Evolutionary conservation across 92 coral and sea anemone species (phyloP).

Genomic region (Paragorgia papillata): DNA sequence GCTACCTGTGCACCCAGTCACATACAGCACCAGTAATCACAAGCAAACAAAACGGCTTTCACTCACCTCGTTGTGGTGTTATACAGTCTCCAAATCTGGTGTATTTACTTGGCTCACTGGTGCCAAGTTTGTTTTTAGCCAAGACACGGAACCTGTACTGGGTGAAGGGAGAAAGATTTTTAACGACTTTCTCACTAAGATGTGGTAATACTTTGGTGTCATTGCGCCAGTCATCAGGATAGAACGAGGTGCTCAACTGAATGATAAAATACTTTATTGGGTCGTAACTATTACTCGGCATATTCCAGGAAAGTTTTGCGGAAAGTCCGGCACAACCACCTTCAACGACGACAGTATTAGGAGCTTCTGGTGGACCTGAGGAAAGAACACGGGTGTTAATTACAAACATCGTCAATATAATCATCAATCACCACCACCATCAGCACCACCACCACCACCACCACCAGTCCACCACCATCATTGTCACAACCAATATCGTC

Average conservation of each 20-base stretch:
- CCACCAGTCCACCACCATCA: no score
- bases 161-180: constrained; percentile 68
- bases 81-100: constrained; percentile 61
- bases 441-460: no score
- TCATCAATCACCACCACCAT: no score
- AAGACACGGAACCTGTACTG: constrained; percentile 73
- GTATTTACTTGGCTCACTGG: constrained; percentile 72
- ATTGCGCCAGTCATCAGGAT: constrained; percentile 44
- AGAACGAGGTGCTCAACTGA: constrained; percentile 63
- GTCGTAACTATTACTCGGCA: constrained; percentile 50
- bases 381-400: not conserved
- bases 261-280: constrained; percentile 75
- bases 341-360: constrained; percentile 6
- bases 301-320: constrained; percentile 69
- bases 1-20: no score
- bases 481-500: no score
- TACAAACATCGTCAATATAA: not conserved
- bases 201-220: constrained; percentile 56
- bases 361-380: constrained; percentile 23
- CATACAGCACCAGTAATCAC: no score
- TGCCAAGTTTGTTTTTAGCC: constrained; percentile 76
- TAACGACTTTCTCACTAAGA: constrained; percentile 12
- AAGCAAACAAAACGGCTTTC: not conserved
- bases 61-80: constrained; percentile 61
- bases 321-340: constrained; percentile 53